These are phyloP conservation scores for Nicator chloris DNA, from an alignment of 2,113 vertebrate species.

Conservation along the genomic window DNA sequence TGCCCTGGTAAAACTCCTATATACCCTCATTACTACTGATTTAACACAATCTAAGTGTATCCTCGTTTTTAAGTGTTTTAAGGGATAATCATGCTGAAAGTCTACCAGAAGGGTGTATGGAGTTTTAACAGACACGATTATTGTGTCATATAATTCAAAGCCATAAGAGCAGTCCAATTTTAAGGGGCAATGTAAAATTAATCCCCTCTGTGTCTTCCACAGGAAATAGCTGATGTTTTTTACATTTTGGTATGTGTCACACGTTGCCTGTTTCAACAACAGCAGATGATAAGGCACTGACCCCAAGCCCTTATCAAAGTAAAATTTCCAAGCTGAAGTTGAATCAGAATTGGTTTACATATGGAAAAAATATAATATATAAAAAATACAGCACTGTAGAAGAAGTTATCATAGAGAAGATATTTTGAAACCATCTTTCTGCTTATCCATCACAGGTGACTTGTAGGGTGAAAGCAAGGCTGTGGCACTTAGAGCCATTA, in stretches of 20 bases:
- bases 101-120: not conserved
- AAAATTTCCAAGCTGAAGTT: not conserved
- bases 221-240: not conserved
- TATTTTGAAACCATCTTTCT: not conserved
- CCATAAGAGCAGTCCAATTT: not conserved
- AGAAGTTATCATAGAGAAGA: not conserved
- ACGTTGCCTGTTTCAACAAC: not conserved
- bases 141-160: not conserved
- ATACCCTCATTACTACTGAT: not conserved
- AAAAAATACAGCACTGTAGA: not conserved
- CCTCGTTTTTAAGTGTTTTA: not conserved
- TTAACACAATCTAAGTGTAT: not conserved
- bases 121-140: not conserved
- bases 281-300: not conserved
- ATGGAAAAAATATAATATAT: not conserved
- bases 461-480: not conserved
- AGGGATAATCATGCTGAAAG: not conserved
- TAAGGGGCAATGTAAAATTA: not conserved
- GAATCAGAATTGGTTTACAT: not conserved
- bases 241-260: accelerated
- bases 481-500: not conserved
- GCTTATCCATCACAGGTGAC: not conserved
- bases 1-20: not conserved
- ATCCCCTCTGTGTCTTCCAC: not conserved
- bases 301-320: not conserved